Conservation (phyloP, 1,140 invertebrate species). For the Eufriesea mexicana region DNA sequence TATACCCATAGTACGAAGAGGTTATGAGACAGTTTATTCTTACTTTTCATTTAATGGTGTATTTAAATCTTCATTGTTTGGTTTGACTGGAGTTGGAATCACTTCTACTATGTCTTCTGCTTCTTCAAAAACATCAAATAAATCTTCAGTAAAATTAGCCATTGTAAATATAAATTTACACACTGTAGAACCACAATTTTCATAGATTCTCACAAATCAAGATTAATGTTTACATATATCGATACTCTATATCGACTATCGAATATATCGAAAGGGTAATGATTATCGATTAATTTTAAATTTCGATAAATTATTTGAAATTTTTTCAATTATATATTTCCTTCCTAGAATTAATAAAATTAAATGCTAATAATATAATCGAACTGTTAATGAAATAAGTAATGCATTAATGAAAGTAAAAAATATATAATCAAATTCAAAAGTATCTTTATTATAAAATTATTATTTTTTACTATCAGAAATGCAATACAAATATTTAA, state of each 20-base stretch:
- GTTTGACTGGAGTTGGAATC: slow-evolving; percentile 30
- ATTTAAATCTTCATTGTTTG: slow-evolving; percentile 10
- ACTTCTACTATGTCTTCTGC: slow-evolving; percentile 63
- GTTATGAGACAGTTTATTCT: slow-evolving; percentile 25
- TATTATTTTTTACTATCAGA: not conserved
- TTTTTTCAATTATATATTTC: not conserved
- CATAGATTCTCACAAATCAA: not conserved
- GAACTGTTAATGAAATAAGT: not conserved
- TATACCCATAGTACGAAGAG: slow-evolving; percentile 18
- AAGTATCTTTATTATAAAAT: not conserved
- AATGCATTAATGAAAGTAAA: not conserved
- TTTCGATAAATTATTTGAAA: slow-evolving; percentile 1
- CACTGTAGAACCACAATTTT: not conserved
- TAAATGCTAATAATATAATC: not conserved
- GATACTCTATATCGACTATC: not conserved
- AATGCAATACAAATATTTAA: not conserved
- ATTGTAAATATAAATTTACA: slow-evolving; percentile 51
- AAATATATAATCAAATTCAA: not conserved
- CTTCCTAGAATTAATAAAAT: not conserved
- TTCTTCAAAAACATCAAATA: slow-evolving; percentile 84
- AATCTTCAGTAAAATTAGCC: slow-evolving; percentile 78
- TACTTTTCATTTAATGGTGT: slow-evolving; percentile 29
- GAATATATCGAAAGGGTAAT: slow-evolving; percentile 9
- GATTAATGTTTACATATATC: not conserved
- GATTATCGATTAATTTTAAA: slow-evolving; percentile 1